Base-by-base conservation (phyloP, 2,113 vertebrate genomes). In the Ochotona princeps region DNA sequence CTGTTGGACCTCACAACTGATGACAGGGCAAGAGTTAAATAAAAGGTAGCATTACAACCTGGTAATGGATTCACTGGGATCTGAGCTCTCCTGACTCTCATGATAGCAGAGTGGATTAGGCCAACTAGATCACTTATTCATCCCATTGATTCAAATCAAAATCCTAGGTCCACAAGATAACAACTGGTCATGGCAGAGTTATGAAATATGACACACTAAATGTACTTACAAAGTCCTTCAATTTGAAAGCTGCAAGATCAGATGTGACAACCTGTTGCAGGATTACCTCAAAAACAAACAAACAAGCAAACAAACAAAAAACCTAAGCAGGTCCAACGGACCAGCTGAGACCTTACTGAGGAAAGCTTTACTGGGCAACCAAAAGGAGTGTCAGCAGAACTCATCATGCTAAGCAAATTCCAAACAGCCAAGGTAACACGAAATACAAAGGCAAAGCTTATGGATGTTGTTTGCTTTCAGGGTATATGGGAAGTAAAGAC, bases 221-320 rank as follows among this genome's bases (percentile, higher is more conserved):
- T n/a, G 8, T 78, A 26, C 87, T 67, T 23, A 5, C 26, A 85
- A 67, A 81, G 3, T 82, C 5, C 0, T 28, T 67, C 75, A 3
- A 49, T 83, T 44, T 51, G 57, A 63, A 44, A 44, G 11, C n/a
- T n/a, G 76, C 9, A 87, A 28, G 12, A 61, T 13, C 3, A 44
- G 13, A n/a, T 47, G 26, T 2, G 21, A 72, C 21, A 30, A 35
- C 5, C 5, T 1, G 0, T 6, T 32, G 0, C 6, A 38, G 73
- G 51, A 79, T 35, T 18, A 87, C 76, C 13, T 57, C n/a, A 35
- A 1, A n/a, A n/a, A n/a, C n/a, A n/a, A n/a, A n/a, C n/a, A n/a
- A n/a, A n/a, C n/a, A n/a, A n/a, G n/a, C n/a, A n/a, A n/a, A n/a
- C n/a, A n/a, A n/a, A n/a, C 35, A 20, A 87, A 44, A 38, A 32